Evolutionary conservation across 2,888 invertebrate genomes (phyloP), one percentile per base, ranked within the genome.

Genomic region (Dolichopus griseipennis): DNA sequence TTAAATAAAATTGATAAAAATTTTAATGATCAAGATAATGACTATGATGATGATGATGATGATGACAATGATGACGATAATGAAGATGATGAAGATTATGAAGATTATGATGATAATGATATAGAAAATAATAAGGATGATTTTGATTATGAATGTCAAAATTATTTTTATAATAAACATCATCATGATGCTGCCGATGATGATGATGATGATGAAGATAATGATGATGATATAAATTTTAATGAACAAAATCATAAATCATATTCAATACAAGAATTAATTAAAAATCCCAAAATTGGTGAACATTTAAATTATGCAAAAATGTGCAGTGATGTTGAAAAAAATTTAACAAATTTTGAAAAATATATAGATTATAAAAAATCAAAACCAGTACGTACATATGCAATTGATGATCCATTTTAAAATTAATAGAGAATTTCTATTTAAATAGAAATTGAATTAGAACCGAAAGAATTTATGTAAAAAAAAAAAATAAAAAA

Each of bases 321-420:
- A 73, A 80, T 80, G 79, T 79, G 79, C 72, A 74, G 73, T 67
- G 81, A 81, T 52, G 78, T 81, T 61, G 78, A 80, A 72, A 77
- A 79, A 65, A 80, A 79, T 69, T 73, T 81, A 68, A 76, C 74
- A 66, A 74, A 78, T 67, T 81, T 81, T 69, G 81, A 81, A 70
- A 74, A 75, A 27, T 80, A 74, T 72, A 71, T 81, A 68, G 77
- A 78, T 72, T 69, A 69, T 22, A 73, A 72, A 70, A 71, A 73
- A 69, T 10, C 74, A 18, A 76, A 78, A 69, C 70, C 73, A 66
- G 78, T 78, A 65, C 75, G 75, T 64, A 81, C 85, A 2, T 86
- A 82, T 75, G 83, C 85, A 73, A 85, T 86, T 72, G 87, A 87
- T 77, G 83, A 81, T 72, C 86, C 86, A 12, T 74, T 76, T 69